Base-by-base conservation (phyloP, 2,113 vertebrate genomes). In the Apteryx owenii region DNA sequence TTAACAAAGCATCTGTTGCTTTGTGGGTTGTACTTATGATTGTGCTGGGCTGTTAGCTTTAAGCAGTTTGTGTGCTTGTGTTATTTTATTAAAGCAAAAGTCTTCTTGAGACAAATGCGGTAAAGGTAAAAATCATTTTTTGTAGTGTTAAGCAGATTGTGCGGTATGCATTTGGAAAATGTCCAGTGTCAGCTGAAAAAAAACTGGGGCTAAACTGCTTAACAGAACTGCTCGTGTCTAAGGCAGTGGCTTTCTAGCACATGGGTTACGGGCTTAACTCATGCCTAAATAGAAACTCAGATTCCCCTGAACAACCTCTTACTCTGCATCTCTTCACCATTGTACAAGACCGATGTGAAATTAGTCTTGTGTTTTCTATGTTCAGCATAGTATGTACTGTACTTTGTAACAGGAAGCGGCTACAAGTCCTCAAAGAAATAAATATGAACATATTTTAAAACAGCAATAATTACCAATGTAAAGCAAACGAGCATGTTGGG, bases 401-500 rank as follows among this genome's bases (percentile, higher is more conserved):
- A 94, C 91, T 96, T 81, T 62, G 91, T 96, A 90, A 94, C 0
- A 33, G 95, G 92, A 96, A 91, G 96, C 78, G 79, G 96, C 95
- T 96, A 51, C 93, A 83, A 94, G 95, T 95, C 95, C 87, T 95
- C 92, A 85, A 95, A 61, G 46, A 78, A 71, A 72, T 71, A 76
- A 71, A 72, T 71, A 76, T 1, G 26, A 96, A 85, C 81, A 54
- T 81, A 72, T 65, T 97, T 87, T 85, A 91, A 96, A 97, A 97
- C 96, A 98, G 98, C 98, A 98, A 97, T 98, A 98, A 98, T 98
- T 97, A 97, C 86, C 96, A 95, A 89, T 97, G 96, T 81, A 96
- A 93, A 96, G 95, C 76, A 91, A 93, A 86, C 3, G 90, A 75
- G 50, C 50, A 42, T 42, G 42, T 42, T 42, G 31, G n/a, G 51